phyloP scores from a whole-genome alignment of 2,888 invertebrate species.

The Epicampocera succincta region DNA sequence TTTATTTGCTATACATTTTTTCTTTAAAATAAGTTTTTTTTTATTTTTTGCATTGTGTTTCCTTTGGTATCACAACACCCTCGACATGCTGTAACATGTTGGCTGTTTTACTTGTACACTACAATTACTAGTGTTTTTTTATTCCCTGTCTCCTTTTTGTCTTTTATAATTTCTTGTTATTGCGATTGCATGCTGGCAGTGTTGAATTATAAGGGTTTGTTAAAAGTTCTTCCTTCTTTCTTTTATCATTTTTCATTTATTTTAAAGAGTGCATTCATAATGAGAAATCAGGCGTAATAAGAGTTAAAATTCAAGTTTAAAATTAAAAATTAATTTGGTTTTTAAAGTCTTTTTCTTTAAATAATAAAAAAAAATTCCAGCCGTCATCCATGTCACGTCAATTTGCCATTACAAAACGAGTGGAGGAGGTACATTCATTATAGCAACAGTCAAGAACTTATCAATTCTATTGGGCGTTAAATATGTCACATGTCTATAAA shows the following conservation, averaged over 20 bases:
- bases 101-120: constrained; percentile 3
- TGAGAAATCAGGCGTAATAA: neutral
- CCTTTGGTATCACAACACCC: constrained; percentile 36
- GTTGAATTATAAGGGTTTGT: neutral
- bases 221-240: neutral
- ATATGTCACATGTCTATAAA: too few species aligned
- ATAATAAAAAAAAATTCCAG: neutral
- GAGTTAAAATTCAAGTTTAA: too few species aligned
- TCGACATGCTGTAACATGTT: constrained; percentile 48
- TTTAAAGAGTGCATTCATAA: constrained; percentile 22
- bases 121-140: neutral
- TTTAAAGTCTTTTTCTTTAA: too few species aligned
- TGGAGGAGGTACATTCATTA: too few species aligned
- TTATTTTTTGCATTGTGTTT: constrained; percentile 23
- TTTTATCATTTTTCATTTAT: neutral
- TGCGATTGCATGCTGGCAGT: constrained; percentile 51
- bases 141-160: constrained; percentile 18
- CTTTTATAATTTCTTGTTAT: constrained; percentile 19
- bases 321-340: too few species aligned
- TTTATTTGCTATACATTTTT: constrained; percentile 40
- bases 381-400: too few species aligned
- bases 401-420: too few species aligned
- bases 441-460: too few species aligned
- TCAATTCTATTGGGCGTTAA: too few species aligned
- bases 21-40: constrained; percentile 33